A percentile compares a stretch with the other conserved stretches of the same genome.
These are phyloP conservation scores for Charaxes varanes DNA, from an alignment of 1,140 invertebrate species.

Conservation along the genomic window DNA sequence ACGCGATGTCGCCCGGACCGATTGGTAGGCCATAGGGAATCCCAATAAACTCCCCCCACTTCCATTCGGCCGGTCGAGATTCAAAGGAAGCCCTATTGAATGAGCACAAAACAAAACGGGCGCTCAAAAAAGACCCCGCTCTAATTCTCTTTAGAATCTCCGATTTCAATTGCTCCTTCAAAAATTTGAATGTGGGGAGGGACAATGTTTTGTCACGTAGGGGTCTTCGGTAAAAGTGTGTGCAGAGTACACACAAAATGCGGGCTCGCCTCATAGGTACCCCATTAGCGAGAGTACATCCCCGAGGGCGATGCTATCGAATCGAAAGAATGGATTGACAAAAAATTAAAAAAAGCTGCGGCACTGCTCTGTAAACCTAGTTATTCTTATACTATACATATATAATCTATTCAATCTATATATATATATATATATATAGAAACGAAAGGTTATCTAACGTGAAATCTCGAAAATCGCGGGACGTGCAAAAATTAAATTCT, in stretches of 20 bases:
- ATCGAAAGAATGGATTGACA: constrained; percentile 65
- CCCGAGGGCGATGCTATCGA: constrained; percentile 58
- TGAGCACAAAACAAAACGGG: constrained; percentile 62
- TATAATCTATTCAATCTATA: too few relatives aligned
- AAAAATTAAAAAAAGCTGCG: constrained; percentile 47
- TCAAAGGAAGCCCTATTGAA: constrained; percentile 69
- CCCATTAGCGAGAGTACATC: constrained; percentile 67
- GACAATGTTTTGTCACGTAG: constrained; percentile 72
- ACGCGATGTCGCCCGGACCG: constrained; percentile 54
- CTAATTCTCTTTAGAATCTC: constrained; percentile 73
- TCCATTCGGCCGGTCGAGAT: constrained; percentile 66
- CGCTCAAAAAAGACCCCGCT: constrained; percentile 65
- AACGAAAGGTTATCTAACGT: too few relatives aligned
- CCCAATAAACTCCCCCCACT: constrained; percentile 68
- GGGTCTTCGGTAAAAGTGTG: constrained; percentile 48
- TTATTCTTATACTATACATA: too few relatives aligned
- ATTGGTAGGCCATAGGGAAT: constrained; percentile 69
- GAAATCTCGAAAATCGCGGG: too few relatives aligned
- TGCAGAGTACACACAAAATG: constrained; percentile 60
- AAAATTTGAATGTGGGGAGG: constrained; percentile 72
- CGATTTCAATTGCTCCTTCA: constrained; percentile 74
- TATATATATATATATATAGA: too few relatives aligned
- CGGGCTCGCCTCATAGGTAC: constrained; percentile 63
- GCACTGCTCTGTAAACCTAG: constrained; percentile 39
- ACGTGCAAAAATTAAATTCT: too few relatives aligned